Evolutionary conservation across 2,888 invertebrate genomes (phyloP), one percentile per base, ranked within the genome.

Genomic region (Sminthurides aquaticus): DNA sequence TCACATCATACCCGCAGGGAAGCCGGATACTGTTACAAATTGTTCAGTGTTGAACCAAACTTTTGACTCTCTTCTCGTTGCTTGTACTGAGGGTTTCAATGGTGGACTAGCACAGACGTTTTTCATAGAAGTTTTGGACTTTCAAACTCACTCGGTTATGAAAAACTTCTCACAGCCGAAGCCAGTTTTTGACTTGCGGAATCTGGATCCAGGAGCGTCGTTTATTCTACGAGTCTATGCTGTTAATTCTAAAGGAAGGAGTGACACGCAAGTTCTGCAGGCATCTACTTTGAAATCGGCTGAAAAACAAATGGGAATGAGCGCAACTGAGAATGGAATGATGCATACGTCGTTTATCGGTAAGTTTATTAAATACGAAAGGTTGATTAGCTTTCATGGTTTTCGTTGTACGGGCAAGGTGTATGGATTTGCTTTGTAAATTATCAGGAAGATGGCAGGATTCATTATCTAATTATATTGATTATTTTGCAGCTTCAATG

Each of bases 41-140:
- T 89, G 89, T 79, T 85, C 86, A 62, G 83, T 88, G 71, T 80
- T 85, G 69, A 89, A 89, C 79, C 86, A 87, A 78, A 88, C 88
- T 29, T 84, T 85, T 65, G 86, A 86, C 72, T 85, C 87, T 29
- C 79, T 89, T 73, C 84, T 85, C 78, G 85, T 88, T 70, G 87
- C 87, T 78, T 89, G 89, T 78, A 79, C 83, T 26, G 87, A 87
- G 76, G 88, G 88, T 65, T 89, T 88, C 79, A 86, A 89, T 78
- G 89, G 89, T 20, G 89, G 89, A 54, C 80, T 89, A 66, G 83
- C 84, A 68, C 88, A 88, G 78, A 84, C 84, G 77, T 89, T 88
- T 79, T 83, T 86, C 72, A 85, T 88, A 81, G 87, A 88, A 79
- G 71, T 75, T 20, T 67, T 71, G 67, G 72, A 74, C 62, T 70